Evolutionary conservation across 2,113 vertebrate genomes (phyloP), one percentile per base, ranked within the genome.

Genomic region (Cyanistes caeruleus): DNA sequence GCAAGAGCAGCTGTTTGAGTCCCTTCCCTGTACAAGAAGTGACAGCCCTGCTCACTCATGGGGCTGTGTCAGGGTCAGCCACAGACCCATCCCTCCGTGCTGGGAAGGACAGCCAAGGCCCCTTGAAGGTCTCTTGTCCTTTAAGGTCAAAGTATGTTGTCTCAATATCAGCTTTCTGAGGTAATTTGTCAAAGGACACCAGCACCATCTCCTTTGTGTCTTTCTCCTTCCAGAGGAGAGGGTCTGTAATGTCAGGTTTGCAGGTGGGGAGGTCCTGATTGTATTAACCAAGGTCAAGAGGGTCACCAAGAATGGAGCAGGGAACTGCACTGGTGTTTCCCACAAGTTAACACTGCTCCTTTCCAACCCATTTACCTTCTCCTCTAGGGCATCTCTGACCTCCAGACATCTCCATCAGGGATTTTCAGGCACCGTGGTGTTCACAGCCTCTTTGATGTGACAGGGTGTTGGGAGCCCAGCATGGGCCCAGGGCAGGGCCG

Each of bases 51-150:
- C 41, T 83, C 20, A 3, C 27, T 53, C 13, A 0, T 6, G 1
- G 8, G 35, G 24, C 6, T 6, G 10, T 6, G 8, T 18, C 33
- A 30, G 35, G 56, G 31, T 52, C 62, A 56, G 25, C 63, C 48
- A 25, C 0, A 0, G 4, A 9, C 44, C 13, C 86, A 9, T 31
- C 0, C 0, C 48, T 9, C 43, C 1, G 0, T 44, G 23, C 55
- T 79, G 67, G 44, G 41, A 73, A 58, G 30, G 37, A 11, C 53
- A 27, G 20, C 27, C 11, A 22, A 5, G 2, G 10, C 25, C 39
- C 11, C 18, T 11, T 13, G 15, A 4, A 35, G 24, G 0, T 19
- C 4, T 58, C 43, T 51, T 33, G 28, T 65, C 67, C 62, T 59
- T 75, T 2, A 1, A 51, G 44, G 13, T 25, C 51, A 27, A 62